phyloP scores from a whole-genome alignment of 1,140 invertebrate genomes.

The Ericerus pela region DNA sequence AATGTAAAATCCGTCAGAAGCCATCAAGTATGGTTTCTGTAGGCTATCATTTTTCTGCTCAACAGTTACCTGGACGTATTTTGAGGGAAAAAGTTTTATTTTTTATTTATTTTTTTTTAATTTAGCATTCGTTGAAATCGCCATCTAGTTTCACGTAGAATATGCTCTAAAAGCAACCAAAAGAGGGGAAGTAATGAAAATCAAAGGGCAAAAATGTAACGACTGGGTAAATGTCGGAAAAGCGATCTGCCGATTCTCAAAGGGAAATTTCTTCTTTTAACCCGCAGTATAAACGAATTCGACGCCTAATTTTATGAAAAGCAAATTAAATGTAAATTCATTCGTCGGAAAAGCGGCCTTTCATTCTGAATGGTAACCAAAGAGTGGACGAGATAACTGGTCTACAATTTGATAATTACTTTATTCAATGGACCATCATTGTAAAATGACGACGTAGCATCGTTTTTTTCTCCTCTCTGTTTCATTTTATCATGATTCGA shows the following conservation, averaged over 20 bases:
- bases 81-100: too few species aligned
- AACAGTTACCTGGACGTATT: too few species aligned
- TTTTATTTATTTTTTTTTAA: too few species aligned
- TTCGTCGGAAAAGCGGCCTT: slow-evolving; percentile 7
- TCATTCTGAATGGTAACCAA: slow-evolving; percentile 2
- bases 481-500: neutral
- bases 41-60: too few species aligned
- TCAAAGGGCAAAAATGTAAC: neutral
- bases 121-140: too few species aligned
- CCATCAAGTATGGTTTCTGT: too few species aligned
- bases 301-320: slow-evolving; percentile 6
- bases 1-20: too few species aligned
- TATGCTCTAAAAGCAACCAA: too few species aligned
- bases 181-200: slow-evolving; percentile 2
- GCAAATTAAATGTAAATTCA: slow-evolving; percentile 9
- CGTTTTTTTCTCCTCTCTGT: neutral
- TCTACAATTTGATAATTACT: slow-evolving; percentile 7
- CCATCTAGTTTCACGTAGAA: too few species aligned
- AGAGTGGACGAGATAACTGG: slow-evolving; percentile 6
- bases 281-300: neutral
- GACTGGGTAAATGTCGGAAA: neutral
- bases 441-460: slow-evolving; percentile 2
- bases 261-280: too few species aligned
- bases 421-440: slow-evolving; percentile 8
- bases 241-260: neutral